Evolutionary conservation across 53 echinoderm and acorn worm species (phyloP), one percentile per base, ranked within the genome.

Genomic region (Apostichopus leukothele): DNA sequence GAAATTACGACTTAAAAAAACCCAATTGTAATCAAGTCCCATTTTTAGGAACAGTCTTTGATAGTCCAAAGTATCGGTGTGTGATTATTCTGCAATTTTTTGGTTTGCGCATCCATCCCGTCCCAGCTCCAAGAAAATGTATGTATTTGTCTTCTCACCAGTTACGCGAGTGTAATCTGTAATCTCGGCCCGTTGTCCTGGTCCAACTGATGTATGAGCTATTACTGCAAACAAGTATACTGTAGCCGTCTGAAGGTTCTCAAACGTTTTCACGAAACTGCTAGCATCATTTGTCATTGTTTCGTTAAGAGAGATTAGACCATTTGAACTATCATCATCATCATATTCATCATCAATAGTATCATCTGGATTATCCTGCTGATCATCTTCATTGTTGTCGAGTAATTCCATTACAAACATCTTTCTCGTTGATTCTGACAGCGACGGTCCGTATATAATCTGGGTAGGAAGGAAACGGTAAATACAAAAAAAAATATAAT

Each of bases 101-200:
- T 39, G 2, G 39, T 39, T 39, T 39, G 39, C 39, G 39, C 39
- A 39, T 39, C 39, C 39, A 0, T 39, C 39, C 39, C 39, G 39
- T 39, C 39, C 39, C 39, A 39, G 39, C 39, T 39, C 39, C 3
- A 39, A 39, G 1, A 39, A 39, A 39, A 3, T 39, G 39, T 3
- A 39, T 39, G 39, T 39, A 39, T 39, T 39, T 63, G 8, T 63
- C 11, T 16, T 73, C 83, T 88, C 79, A 93, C 93, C 57, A 53
- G 91, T 91, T 14, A 89, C 92, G 67, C 83, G 78, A 5, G 95
- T 95, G 77, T 88, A 95, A 20, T 87, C 95, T 8, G 87, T 88
- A 19, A 90, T 76, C 12, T 74, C 76, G 51, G 86, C 76, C 6
- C 55, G 67, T 4, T 76, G 89, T 8, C 95, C 95, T 63, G 68